These are phyloP conservation scores for Eledona agricola DNA, from an alignment of 2,888 invertebrate genomes.

Conservation along the genomic window DNA sequence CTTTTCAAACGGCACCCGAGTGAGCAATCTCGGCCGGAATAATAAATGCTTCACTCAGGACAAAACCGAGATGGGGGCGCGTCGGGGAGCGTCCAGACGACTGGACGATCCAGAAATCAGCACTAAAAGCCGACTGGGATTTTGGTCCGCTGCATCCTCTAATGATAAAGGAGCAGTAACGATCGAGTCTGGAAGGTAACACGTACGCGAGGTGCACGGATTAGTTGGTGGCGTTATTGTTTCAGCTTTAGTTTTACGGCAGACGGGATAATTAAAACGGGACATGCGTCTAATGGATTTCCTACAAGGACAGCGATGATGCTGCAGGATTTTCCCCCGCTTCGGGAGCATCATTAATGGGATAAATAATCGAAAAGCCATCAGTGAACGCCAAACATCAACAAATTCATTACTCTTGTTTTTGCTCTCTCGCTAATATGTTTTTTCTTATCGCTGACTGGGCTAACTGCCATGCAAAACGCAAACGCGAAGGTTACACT, in stretches of 20 bases:
- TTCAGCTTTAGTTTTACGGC: constrained; percentile 18
- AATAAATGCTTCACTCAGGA: constrained; percentile 50
- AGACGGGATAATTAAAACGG: constrained; percentile 28
- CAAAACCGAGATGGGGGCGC: constrained; percentile 44
- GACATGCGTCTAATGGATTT: constrained; percentile 23
- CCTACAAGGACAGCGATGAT: constrained; percentile 15
- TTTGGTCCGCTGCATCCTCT: constrained; percentile 18
- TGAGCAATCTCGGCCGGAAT: constrained; percentile 53
- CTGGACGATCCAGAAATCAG: constrained; percentile 2
- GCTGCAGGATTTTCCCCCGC: constrained; percentile 4
- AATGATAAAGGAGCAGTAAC: constrained; percentile 34
- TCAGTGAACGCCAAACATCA: constrained; percentile 6
- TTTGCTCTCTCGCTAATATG: no score
- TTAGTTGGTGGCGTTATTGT: constrained; percentile 9
- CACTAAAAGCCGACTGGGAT: background rate
- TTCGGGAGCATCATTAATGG: constrained; percentile 12
- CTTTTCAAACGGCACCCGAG: constrained; percentile 52
- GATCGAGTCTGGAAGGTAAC: constrained; percentile 20
- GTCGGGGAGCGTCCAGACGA: constrained; percentile 6
- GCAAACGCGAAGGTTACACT: no score
- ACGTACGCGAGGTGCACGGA: constrained; percentile 26
- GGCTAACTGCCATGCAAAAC: no score
- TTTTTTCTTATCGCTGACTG: no score
- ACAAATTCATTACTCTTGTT: constrained; percentile 7
- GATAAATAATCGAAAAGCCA: constrained; percentile 8